Evolutionary conservation across 2,888 invertebrate genomes (phyloP).

Genomic region (Neocrepidodera transversa): DNA sequence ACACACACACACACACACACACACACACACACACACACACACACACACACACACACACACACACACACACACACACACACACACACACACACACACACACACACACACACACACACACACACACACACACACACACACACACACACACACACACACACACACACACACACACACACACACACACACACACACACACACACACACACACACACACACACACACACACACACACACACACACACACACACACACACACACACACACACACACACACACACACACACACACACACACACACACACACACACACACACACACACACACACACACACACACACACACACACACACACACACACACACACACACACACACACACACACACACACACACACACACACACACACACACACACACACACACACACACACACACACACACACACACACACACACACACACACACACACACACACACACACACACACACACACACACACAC

Average conservation of each 20-base stretch:
- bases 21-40: slow-evolving; percentile 3
- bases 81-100: slow-evolving; percentile 3
- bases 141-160: slow-evolving; percentile 3
- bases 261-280: slow-evolving; percentile 3
- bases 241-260: slow-evolving; percentile 3
- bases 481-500: slow-evolving; percentile 3
- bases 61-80: slow-evolving; percentile 3
- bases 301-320: slow-evolving; percentile 3
- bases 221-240: slow-evolving; percentile 3
- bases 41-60: slow-evolving; percentile 3
- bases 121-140: slow-evolving; percentile 3
- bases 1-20: slow-evolving; percentile 3
- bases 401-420: slow-evolving; percentile 3
- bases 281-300: slow-evolving; percentile 3
- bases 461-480: slow-evolving; percentile 3
- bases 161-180: slow-evolving; percentile 3
- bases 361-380: slow-evolving; percentile 3
- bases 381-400: slow-evolving; percentile 3
- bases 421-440: slow-evolving; percentile 3
- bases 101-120: slow-evolving; percentile 3
- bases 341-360: slow-evolving; percentile 3
- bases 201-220: slow-evolving; percentile 3
- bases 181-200: slow-evolving; percentile 3
- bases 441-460: slow-evolving; percentile 3
- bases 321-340: slow-evolving; percentile 3